Percentiles rank a stretch among this genome's conserved stretches.
Conservation (phyloP, 2,888 invertebrate species). For the Apamea crenata region DNA sequence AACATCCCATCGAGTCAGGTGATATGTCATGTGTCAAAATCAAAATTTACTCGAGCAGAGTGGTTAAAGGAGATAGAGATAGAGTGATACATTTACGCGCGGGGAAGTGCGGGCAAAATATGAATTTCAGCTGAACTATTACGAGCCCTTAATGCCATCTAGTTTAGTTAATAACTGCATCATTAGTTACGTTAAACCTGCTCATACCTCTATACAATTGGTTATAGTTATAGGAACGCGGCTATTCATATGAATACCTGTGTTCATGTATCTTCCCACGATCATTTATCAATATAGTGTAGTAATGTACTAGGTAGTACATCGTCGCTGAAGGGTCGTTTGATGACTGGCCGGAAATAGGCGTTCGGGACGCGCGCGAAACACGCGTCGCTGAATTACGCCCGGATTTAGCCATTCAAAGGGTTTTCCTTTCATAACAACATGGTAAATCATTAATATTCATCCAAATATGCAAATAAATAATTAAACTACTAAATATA, state of each 20-base stretch:
- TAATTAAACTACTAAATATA: background rate
- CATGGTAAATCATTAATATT: conserved; percentile 3
- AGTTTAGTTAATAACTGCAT: background rate
- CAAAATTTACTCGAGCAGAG: too few species aligned
- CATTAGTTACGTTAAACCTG: background rate
- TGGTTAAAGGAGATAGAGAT: too few species aligned
- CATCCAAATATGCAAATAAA: conserved; percentile 1
- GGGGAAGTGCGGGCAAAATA: too few species aligned
- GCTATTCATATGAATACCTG: background rate
- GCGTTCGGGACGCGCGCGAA: conserved; percentile 21
- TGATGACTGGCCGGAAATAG: conserved; percentile 54
- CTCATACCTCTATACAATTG: too few species aligned
- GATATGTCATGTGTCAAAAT: too few species aligned
- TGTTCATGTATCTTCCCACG: background rate
- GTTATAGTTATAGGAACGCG: background rate
- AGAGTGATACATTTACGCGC: too few species aligned
- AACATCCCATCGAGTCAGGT: too few species aligned
- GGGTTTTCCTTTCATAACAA: conserved; percentile 23
- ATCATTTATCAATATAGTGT: conserved; percentile 14
- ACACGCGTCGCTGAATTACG: conserved; percentile 33
- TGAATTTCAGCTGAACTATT: too few species aligned
- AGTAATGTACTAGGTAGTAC: background rate
- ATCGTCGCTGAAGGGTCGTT: conserved; percentile 19
- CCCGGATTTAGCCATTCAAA: conserved; percentile 47
- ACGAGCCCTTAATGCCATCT: too few species aligned